These are phyloP conservation scores for Limanda limanda DNA, from an alignment of 2,113 vertebrate species.

Conservation along the genomic window DNA sequence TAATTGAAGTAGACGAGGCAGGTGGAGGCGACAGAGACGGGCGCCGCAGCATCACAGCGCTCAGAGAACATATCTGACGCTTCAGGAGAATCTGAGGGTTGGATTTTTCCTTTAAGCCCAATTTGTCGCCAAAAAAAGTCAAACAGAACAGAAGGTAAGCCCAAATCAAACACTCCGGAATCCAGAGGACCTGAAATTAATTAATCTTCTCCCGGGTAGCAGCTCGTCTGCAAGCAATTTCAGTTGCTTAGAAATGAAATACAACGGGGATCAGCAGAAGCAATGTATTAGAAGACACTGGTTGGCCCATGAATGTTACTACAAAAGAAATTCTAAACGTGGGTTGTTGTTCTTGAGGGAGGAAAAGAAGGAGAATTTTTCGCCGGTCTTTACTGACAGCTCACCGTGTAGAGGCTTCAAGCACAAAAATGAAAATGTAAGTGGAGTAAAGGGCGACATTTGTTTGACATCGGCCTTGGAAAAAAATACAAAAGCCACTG, in stretches of 20 bases:
- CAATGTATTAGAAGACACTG: not conserved
- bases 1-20: constrained; percentile 49
- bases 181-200: constrained; percentile 31
- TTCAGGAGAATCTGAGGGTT: constrained; percentile 11
- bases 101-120: constrained; percentile 12
- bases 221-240: constrained; percentile 13
- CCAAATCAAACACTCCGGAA: constrained; percentile 35
- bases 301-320: not conserved
- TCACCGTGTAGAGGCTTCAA: not conserved
- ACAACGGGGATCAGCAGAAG: constrained; percentile 15
- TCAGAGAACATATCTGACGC: not conserved
- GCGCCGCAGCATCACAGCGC: not conserved
- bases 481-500: constrained; percentile 36
- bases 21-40: constrained; percentile 8
- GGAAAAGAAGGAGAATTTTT: not conserved
- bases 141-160: constrained; percentile 25
- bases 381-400: not conserved
- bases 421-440: not conserved
- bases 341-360: too few relatives aligned
- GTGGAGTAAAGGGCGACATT: constrained; percentile 20
- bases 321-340: not conserved
- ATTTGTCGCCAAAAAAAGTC: constrained; percentile 18
- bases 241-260: not conserved
- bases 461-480: not conserved
- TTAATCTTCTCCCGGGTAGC: not conserved